These are phyloP conservation scores for Lycaena phlaeas DNA, from an alignment of 2,888 invertebrate species.

Conservation along the genomic window DNA sequence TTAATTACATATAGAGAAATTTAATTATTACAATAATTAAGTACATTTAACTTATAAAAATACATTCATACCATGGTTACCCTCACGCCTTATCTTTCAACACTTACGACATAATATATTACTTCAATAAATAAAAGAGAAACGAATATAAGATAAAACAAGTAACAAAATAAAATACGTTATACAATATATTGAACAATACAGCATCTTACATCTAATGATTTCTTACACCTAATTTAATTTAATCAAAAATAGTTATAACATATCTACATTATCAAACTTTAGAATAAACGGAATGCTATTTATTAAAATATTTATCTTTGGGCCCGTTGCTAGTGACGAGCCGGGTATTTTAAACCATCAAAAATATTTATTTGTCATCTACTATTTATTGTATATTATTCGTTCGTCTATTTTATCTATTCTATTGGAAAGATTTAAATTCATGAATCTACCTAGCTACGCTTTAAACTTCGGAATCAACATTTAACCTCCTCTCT, in stretches of 20 bases:
- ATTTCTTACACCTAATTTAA: slow-evolving; percentile 15
- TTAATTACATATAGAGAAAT: too few relatives aligned
- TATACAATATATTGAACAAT: not conserved
- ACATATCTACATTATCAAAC: slow-evolving; percentile 13
- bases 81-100: not conserved
- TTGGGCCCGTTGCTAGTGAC: slow-evolving; percentile 16
- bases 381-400: slow-evolving; percentile 18
- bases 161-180: not conserved
- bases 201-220: slow-evolving; percentile 14
- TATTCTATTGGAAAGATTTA: slow-evolving; percentile 16
- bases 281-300: slow-evolving; percentile 16
- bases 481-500: slow-evolving; percentile 21
- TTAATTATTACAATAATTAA: too few relatives aligned
- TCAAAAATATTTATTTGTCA: slow-evolving; percentile 20
- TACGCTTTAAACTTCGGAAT: slow-evolving; percentile 25
- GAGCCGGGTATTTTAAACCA: slow-evolving; percentile 14
- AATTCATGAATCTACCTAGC: slow-evolving; percentile 29
- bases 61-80: slow-evolving; percentile 3
- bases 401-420: slow-evolving; percentile 11
- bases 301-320: slow-evolving; percentile 22
- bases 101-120: not conserved
- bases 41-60: too few relatives aligned
- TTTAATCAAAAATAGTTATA: slow-evolving; percentile 14
- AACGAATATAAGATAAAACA: not conserved
- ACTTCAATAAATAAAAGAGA: not conserved